A percentile compares a stretch with the other conserved stretches of the same genome.
Evolutionary conservation across 2,113 vertebrate species (phyloP).

Genomic region (Catharus bicknelli): DNA sequence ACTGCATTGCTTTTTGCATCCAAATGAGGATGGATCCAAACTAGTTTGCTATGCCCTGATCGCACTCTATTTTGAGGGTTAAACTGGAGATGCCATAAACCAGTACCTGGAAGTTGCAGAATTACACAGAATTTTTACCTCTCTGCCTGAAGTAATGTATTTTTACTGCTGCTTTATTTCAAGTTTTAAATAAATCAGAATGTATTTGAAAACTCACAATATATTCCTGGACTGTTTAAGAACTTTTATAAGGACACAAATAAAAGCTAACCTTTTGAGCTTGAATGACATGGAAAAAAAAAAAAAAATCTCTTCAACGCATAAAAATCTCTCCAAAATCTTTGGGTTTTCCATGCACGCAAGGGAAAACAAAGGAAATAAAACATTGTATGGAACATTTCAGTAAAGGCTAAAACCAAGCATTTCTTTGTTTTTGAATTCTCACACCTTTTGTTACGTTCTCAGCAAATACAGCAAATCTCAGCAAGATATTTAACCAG

Average conservation of each 20-base stretch:
- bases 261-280: slow-evolving; percentile 26
- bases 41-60: not conserved
- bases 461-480: not conserved
- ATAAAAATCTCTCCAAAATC: slow-evolving; percentile 32
- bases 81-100: not conserved
- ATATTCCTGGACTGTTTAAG: not conserved
- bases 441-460: not conserved
- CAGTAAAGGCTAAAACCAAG: not conserved
- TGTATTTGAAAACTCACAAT: not conserved
- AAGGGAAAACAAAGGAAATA: not conserved
- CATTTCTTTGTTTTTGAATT: not conserved
- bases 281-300: not conserved
- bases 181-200: not conserved
- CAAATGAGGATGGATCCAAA: not conserved
- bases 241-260: not conserved
- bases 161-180: not conserved
- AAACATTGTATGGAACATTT: not conserved
- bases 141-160: fast-evolving
- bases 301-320: slow-evolving; percentile 4
- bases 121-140: not conserved
- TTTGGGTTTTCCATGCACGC: slow-evolving; percentile 21
- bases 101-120: fast-evolving
- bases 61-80: not conserved
- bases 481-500: slow-evolving; percentile 47
- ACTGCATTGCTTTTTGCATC: not conserved